These are phyloP conservation scores for Eupithecia subfuscata DNA, from an alignment of 2,888 invertebrate genomes.

Conservation along the genomic window DNA sequence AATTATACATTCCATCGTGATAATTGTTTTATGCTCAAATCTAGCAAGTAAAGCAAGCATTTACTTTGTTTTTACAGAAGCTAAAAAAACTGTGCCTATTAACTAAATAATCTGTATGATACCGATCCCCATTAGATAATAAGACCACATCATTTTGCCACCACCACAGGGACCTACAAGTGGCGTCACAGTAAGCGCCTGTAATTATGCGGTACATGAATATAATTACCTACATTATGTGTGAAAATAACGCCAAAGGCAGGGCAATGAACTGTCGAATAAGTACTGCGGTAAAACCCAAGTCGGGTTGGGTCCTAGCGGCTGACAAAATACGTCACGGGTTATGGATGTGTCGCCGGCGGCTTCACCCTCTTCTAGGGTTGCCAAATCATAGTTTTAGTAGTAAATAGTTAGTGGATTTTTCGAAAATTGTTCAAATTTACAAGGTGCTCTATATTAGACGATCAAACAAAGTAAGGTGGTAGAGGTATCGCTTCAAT, in stretches of 20 bases:
- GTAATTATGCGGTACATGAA: conserved; percentile 77
- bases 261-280: conserved; percentile 65
- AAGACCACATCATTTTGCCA: background rate
- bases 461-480: background rate
- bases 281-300: conserved; percentile 67
- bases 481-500: background rate
- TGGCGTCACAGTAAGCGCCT: conserved; percentile 69
- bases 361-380: conserved; percentile 58
- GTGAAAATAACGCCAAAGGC: conserved; percentile 69
- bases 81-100: background rate
- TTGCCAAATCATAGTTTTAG: conserved; percentile 39
- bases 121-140: background rate
- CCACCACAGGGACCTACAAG: conserved; percentile 30
- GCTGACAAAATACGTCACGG: conserved; percentile 81
- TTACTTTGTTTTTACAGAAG: background rate
- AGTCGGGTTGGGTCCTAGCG: conserved; percentile 54
- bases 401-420: background rate
- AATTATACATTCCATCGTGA: background rate
- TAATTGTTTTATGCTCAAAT: background rate
- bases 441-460: background rate
- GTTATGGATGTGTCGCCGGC: conserved; percentile 78
- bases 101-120: background rate
- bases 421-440: background rate
- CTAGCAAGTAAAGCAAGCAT: background rate
- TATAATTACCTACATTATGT: conserved; percentile 75